Evolutionary conservation across 2,888 invertebrate genomes (phyloP), one percentile per base, ranked within the genome.

Genomic region (Lottia scabra): DNA sequence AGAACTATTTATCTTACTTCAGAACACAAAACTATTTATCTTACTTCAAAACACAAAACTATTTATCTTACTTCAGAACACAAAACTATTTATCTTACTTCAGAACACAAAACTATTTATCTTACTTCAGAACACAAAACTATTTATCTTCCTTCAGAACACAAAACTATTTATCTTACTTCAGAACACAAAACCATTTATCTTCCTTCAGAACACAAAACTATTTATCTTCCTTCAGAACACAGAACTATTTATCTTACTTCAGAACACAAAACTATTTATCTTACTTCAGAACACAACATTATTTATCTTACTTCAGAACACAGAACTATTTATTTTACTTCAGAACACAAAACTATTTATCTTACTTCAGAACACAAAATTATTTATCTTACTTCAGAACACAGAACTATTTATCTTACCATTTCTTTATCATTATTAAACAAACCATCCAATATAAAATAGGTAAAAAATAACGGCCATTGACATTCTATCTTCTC

Each of bases 401-500:
- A 13, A 23, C 56, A 19, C 4, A 23, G 2, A 19, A 23, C 56
- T 19, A 8, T 12, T 38, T 23, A 4, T 30, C 77, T 75, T 71
- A 87, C 88, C 83, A 85, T 83, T 72, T 93, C 93, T 85, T 93
- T 93, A 88, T 97, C 95, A 44, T 94, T 95, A 92, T 94, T 94
- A 90, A 98, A 98, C 82, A 95, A 94, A 85, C 95, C 95, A 90
- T 99, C 98, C 65, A 99, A 91, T 80, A 97, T 94, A 70, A 98
- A 92, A 88, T 98, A 98, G 86, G 97, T 96, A 89, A 94, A 97
- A 90, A 99, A 99, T 70, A 99, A 89, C 0, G 99, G 99, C 99
- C 99, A 99, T 91, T 99, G 99, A 91, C 99, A 99, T 91, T 99
- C 99, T 85, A 99, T 98, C 83, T 97, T 96, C 90, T 99, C 99